Evolutionary conservation across 2,113 vertebrate genomes (phyloP), one percentile per base, ranked within the genome.

Genomic region (Empidonax alnorum): DNA sequence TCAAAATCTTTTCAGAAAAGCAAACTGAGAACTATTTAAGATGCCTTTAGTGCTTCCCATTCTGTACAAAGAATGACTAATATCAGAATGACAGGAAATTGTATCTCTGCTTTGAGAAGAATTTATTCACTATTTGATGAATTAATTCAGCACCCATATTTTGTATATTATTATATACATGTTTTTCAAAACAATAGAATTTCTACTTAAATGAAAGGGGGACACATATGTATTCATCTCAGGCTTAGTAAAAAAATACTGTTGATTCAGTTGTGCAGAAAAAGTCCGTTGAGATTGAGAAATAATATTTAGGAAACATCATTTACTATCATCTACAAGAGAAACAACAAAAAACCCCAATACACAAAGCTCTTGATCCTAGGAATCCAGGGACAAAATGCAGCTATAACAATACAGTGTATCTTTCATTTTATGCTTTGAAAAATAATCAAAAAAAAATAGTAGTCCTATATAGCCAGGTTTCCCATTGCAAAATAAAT

Each of bases 1-100:
- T 84, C 77, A 94, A 89, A 91, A 85, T 85, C 24, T 62, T 83
- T 85, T 68, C 63, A 69, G 42, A 74, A 92, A 87, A 77, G 58
- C 55, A 63, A 73, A 80, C 53, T 49, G 58, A 79, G 31, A 75
- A 68, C n/a, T 72, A 8, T 63, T 94, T 86, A 74, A 92, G 47
- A 77, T 90, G 58, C 31, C 66, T 93, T 84, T 72, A 52, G 37
- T 79, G 71, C 42, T 76, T 33, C n/a, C 3, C 4, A 0, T 49
- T 23, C n/a, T 69, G 44, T 31, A 63, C 7, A 63, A 77, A 80
- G 59, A 90, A 77, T 47, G 19, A 22, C 28, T 85, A 72, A 53
- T 63, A 66, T 50, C 16, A 56, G 39, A 78, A 68, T 77, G 42
- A 30, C 33, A 61, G 31, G 30, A 84, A 87, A 75, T 37, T 66